Percentiles rank a stretch among this genome's conserved stretches.
These are phyloP conservation scores for Rostratula benghalensis DNA, from an alignment of 2,113 vertebrate species.

Conservation along the genomic window DNA sequence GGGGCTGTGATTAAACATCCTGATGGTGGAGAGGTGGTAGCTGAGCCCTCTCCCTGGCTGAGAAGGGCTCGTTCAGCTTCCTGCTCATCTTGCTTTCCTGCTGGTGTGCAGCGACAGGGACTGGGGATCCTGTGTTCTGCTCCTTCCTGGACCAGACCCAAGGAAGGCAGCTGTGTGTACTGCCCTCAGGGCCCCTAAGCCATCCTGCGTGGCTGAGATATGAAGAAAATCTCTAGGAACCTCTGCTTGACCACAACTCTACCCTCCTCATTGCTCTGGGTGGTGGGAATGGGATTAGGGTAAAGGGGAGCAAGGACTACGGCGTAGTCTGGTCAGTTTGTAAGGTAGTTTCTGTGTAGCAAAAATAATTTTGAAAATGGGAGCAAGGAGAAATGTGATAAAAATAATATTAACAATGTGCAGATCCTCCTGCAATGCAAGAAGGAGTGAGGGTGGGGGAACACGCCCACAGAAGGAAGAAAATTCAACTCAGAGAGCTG, in stretches of 20 bases:
- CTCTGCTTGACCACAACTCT: not conserved
- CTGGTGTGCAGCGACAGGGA: not conserved
- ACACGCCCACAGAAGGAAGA: not conserved
- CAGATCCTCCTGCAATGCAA: not conserved
- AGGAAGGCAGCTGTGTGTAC: accelerated
- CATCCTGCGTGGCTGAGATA: not conserved
- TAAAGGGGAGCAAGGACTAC: not conserved
- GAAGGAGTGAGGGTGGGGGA: not conserved
- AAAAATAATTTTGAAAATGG: not conserved
- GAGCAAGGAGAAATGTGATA: not conserved
- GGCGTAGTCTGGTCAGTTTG: not conserved
- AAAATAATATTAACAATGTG: conserved; percentile 1
- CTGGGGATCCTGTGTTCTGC: not conserved
- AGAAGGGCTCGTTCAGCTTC: not conserved
- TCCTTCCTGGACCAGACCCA: not conserved
- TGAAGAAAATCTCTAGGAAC: not conserved
- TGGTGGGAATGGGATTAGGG: not conserved
- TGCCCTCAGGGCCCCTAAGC: not conserved
- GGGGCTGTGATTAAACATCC: not conserved
- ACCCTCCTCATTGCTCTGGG: not conserved
- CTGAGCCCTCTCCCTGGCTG: not conserved
- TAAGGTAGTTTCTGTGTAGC: not conserved
- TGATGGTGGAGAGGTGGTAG: not conserved
- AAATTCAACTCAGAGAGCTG: not conserved
- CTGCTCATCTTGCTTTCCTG: not conserved